Evolutionary conservation across 2,888 invertebrate genomes (phyloP), one percentile per base, ranked within the genome.

Genomic region (Sturmia bella): DNA sequence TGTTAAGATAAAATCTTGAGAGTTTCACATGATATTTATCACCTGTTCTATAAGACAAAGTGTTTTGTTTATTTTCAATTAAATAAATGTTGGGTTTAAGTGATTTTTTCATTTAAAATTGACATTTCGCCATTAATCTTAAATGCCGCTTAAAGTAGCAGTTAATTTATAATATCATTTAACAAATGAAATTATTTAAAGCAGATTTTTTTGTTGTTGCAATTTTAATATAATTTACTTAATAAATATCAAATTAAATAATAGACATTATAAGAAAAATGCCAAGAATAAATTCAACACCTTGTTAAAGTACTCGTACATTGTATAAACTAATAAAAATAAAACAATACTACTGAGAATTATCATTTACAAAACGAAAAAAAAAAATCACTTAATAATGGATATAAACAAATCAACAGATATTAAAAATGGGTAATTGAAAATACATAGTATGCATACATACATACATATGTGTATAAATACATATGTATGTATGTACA

Each of bases 341-440:
- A 50, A 57, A 59, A 32, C 11, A 59, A 57, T 43, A 37, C 12
- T 2, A 21, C 50, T 64, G 54, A 72, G 50, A 72, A 50, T 48
- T 50, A 73, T 61, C 54, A 70, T 70, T 52, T 39, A 39, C 19
- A 74, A 57, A 77, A 32, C 48, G n/a, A n/a, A n/a, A n/a, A n/a
- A 32, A 32, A 32, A 32, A 24, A 37, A 52, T 63, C 69, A 75
- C 73, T 54, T 39, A 56, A 79, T 68, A 76, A 80, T 83, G 66
- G 78, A 79, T 57, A 68, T 66, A 73, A 76, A 79, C 66, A 78
- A 78, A 78, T 81, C 82, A 76, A 27, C 79, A 69, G 84, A 84
- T 74, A 73, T 80, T 54, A 84, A 83, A 74, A 84, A 84, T 68
- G 83, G 84, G 84, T 84, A 84, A 17, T 17, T 32, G 17, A 3